A percentile compares a stretch with the other conserved stretches of the same genome.
Evolutionary conservation across 2,888 invertebrate genomes (phyloP).

Genomic region (Boloria selene): DNA sequence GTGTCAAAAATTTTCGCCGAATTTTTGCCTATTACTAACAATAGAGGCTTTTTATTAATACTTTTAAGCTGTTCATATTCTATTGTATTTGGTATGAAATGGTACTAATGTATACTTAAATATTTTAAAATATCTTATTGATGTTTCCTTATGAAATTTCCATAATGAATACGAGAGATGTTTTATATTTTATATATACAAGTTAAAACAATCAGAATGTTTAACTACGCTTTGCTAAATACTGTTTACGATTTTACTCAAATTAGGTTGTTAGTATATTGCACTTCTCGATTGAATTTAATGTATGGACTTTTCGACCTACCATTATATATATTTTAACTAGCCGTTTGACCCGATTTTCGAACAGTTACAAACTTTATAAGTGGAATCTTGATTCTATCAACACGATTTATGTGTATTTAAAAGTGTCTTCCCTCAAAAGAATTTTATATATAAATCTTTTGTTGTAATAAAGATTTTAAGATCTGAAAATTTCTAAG

Average conservation of each 20-base stretch:
- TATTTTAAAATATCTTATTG: too few relatives aligned
- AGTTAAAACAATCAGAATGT: too few relatives aligned
- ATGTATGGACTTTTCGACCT: conserved; percentile 9
- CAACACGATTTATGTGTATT: conserved; percentile 10
- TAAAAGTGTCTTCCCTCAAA: conserved; percentile 9
- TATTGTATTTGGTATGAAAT: too few relatives aligned
- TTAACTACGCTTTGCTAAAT: too few relatives aligned
- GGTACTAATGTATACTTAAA: too few relatives aligned
- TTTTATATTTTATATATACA: too few relatives aligned
- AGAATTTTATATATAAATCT: background rate
- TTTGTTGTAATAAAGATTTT: background rate
- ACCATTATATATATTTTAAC: conserved; percentile 20
- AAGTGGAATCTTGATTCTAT: conserved; percentile 13
- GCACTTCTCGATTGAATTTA: conserved; percentile 15
- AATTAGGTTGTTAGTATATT: conserved; percentile 8
- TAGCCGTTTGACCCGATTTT: conserved; percentile 20
- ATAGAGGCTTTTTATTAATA: too few relatives aligned
- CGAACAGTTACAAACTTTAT: conserved; percentile 12
- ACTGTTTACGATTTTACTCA: background rate
- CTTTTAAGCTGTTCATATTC: too few relatives aligned
- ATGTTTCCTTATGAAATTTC: too few relatives aligned
- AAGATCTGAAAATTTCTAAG: conserved; percentile 10
- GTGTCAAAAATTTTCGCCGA: too few relatives aligned
- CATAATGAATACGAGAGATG: too few relatives aligned
- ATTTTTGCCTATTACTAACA: too few relatives aligned